A percentile compares a stretch with the other conserved stretches of the same genome.
Evolutionary conservation across 2,113 vertebrate species (phyloP).

Genomic region (Synchiropus splendidus): DNA sequence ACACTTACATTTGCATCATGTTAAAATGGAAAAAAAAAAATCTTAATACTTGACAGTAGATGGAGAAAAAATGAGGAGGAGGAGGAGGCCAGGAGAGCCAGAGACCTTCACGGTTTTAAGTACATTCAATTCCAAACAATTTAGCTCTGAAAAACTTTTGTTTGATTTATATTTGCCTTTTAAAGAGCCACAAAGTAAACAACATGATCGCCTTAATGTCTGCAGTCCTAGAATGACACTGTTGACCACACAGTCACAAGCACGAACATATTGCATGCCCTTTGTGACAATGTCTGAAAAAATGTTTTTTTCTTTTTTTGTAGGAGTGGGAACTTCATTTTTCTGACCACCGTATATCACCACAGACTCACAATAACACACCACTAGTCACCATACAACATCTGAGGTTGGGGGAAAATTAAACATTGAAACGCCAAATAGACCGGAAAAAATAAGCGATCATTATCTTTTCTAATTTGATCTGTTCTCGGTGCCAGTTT

Average conservation of each 20-base stretch:
- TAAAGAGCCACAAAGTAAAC: constrained; percentile 28
- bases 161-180: constrained; percentile 18
- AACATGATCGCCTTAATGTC: constrained; percentile 7
- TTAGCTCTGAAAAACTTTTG: no score
- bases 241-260: constrained; percentile 10
- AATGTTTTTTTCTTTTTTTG: constrained; percentile 7
- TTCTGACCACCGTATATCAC: constrained; percentile 33
- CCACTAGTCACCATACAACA: constrained; percentile 39
- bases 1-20: no score
- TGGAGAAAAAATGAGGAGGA: constrained; percentile 17
- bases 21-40: constrained; percentile 3
- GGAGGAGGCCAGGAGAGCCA: background rate
- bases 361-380: constrained; percentile 29
- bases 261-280: constrained; percentile 15
- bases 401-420: constrained; percentile 6
- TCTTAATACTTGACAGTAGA: constrained; percentile 36
- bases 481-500: no score
- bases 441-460: no score
- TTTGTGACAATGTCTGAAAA: constrained; percentile 34
- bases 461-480: no score
- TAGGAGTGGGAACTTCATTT: constrained; percentile 1
- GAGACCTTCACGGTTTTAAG: no score
- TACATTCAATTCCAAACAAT: no score
- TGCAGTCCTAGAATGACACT: constrained; percentile 8
- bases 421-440: no score